Conservation (phyloP, 1,140 invertebrate genomes). For the Eufriesea mexicana region DNA sequence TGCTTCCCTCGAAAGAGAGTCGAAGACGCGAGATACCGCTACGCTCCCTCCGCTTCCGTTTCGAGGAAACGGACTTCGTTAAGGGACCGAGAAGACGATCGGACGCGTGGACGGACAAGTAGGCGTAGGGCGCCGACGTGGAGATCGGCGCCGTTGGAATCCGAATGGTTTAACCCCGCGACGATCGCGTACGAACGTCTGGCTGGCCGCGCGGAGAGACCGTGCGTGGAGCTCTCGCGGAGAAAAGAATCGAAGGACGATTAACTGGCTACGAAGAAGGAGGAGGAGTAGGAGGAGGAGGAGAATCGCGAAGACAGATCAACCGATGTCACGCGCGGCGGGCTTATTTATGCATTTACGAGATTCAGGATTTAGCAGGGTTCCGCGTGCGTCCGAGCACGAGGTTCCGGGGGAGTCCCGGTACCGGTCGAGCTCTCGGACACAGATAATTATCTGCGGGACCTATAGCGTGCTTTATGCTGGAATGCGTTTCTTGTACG, state of each 20-base stretch:
- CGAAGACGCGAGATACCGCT: slow-evolving; percentile 13
- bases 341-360: slow-evolving; percentile 63
- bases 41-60: background rate
- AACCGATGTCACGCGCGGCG: slow-evolving; percentile 42
- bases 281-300: slow-evolving; percentile 17
- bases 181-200: background rate
- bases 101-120: background rate
- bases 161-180: background rate
- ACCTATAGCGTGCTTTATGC: slow-evolving; percentile 76
- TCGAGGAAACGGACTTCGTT: background rate
- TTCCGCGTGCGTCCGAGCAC: slow-evolving; percentile 54
- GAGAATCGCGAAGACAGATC: slow-evolving; percentile 57
- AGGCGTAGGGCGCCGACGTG: slow-evolving; percentile 13
- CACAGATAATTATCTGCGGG: slow-evolving; percentile 77
- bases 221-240: background rate
- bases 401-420: slow-evolving; percentile 56
- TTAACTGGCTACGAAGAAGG: slow-evolving; percentile 41
- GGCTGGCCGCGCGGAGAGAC: background rate
- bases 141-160: background rate
- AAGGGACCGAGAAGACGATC: background rate
- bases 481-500: slow-evolving; percentile 76
- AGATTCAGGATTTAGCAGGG: slow-evolving; percentile 61
- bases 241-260: slow-evolving; percentile 49
- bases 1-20: too few species aligned
- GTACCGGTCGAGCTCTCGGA: slow-evolving; percentile 26